phyloP scores from a whole-genome alignment of 2,113 vertebrate species.

The Hippopotamus amphibius region DNA sequence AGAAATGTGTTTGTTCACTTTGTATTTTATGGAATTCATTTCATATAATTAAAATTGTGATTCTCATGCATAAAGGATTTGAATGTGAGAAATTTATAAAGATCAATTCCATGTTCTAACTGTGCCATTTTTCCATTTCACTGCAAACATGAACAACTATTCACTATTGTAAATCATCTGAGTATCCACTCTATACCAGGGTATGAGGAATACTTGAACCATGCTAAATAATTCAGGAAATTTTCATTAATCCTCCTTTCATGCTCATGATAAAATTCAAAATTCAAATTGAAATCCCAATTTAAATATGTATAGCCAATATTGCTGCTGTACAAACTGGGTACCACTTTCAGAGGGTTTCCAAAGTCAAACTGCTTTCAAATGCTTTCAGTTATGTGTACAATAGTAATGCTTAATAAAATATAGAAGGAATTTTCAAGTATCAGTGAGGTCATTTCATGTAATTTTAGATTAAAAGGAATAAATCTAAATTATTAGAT shows the following conservation, averaged over 20 bases:
- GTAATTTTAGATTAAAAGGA: neutral
- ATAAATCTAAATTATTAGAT: neutral
- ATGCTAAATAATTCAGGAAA: neutral
- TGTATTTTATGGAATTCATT: neutral
- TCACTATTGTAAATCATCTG: neutral
- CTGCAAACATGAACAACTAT: neutral
- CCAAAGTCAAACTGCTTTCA: neutral
- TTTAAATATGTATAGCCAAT: neutral
- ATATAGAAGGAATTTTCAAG: neutral
- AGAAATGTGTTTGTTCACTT: neutral
- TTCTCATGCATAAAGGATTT: neutral
- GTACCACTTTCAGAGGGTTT: neutral
- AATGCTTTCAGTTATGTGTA: neutral
- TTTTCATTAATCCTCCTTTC: neutral
- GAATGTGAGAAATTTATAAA: neutral
- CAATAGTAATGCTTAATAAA: neutral
- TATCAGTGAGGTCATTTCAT: neutral
- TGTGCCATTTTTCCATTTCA: neutral
- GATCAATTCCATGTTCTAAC: neutral
- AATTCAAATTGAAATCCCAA: neutral
- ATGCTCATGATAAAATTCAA: neutral
- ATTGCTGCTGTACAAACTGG: neutral
- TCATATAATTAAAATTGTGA: neutral
- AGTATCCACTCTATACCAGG: neutral
- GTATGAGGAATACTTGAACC: neutral